Evolutionary conservation across 1,140 invertebrate species (phyloP), one percentile per base, ranked within the genome.

Genomic region (Drosophila baimaii): DNA sequence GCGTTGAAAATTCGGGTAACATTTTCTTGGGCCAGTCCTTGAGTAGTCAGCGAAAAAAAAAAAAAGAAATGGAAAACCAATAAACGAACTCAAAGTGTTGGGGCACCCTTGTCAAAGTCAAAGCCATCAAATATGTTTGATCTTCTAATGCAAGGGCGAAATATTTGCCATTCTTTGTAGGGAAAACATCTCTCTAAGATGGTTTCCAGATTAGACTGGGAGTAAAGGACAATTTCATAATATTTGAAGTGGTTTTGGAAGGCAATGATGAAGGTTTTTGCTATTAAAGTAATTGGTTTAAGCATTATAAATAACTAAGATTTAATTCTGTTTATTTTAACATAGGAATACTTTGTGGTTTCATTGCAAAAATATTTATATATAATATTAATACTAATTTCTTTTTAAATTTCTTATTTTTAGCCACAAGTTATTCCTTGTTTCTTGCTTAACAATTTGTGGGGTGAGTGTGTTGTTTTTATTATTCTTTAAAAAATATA

Each of bases 91-190:
- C 39, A 17, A 63, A 75, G 43, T 47, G 43, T 68, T 57, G 31
- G 37, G 35, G 47, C 79, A 89, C 84, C 84, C 85, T 89, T 73
- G 64, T 88, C 84, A 88, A 88, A 83, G 83, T 88, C 79, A 73
- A 52, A 44, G 33, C 47, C 62, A 65, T 76, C 71, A 71, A 72
- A 72, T 58, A 47, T 72, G 43, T 72, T 72, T 72, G 65, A 72
- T 71, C 69, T 71, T 17, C 52, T 51, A 69, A 58, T 33, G 65
- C 35, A n/a, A n/a, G 19, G 23, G 6, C 15, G 27, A 49, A 71
- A 71, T 72, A 58, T 71, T 72, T 72, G 35, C n/a, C 41, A 71
- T 49, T 21, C 8, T 39, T 71, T 25, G 13, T 27, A 10, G 19
- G 13, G 21, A 15, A 70, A 37, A 15, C 12, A 31, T 17, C n/a